phyloP scores from a whole-genome alignment of 1,140 invertebrate species.

The Penaeus indicus region DNA sequence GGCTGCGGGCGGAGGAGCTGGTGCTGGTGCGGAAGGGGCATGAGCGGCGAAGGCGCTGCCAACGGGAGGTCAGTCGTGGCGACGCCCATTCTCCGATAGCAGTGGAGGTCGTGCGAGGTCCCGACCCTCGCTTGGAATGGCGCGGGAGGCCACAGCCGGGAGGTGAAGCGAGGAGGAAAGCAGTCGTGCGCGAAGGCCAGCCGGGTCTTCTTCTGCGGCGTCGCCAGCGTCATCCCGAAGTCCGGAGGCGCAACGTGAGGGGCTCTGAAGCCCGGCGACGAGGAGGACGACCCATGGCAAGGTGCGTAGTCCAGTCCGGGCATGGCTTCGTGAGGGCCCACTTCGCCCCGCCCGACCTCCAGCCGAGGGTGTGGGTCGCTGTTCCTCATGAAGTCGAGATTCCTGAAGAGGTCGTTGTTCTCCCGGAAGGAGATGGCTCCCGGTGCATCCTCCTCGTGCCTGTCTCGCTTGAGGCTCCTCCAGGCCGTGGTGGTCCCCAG shows the following conservation, averaged over 20 bases:
- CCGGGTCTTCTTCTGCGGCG: too few species aligned
- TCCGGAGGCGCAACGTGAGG: too few species aligned
- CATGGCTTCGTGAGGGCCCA: constrained; percentile 16
- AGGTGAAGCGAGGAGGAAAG: constrained; percentile 9
- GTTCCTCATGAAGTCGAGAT: constrained; percentile 32
- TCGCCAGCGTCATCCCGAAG: too few species aligned
- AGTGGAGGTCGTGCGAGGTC: not conserved
- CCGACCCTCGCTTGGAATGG: constrained; percentile 8
- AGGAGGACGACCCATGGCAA: too few species aligned
- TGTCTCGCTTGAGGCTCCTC: constrained; percentile 42
- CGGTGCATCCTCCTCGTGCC: not conserved
- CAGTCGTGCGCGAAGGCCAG: too few species aligned
- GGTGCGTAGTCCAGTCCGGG: constrained; percentile 5
- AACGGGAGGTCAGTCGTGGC: constrained; percentile 1
- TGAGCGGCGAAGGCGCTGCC: constrained; percentile 29
- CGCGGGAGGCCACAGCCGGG: constrained; percentile 10
- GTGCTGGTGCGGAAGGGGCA: constrained; percentile 47
- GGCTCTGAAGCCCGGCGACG: too few species aligned
- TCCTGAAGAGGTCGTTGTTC: constrained; percentile 15
- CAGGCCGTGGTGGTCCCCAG: constrained; percentile 6
- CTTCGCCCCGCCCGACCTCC: not conserved
- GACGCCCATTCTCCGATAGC: constrained; percentile 24
- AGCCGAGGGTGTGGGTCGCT: not conserved
- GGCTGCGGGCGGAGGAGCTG: constrained; percentile 24
- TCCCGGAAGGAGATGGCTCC: constrained; percentile 3